A percentile compares a stretch with the other conserved stretches of the same genome.
These are phyloP conservation scores for Yasuhikotakia modesta DNA, from an alignment of 2,797 vertebrate species.

Conservation along the genomic window DNA sequence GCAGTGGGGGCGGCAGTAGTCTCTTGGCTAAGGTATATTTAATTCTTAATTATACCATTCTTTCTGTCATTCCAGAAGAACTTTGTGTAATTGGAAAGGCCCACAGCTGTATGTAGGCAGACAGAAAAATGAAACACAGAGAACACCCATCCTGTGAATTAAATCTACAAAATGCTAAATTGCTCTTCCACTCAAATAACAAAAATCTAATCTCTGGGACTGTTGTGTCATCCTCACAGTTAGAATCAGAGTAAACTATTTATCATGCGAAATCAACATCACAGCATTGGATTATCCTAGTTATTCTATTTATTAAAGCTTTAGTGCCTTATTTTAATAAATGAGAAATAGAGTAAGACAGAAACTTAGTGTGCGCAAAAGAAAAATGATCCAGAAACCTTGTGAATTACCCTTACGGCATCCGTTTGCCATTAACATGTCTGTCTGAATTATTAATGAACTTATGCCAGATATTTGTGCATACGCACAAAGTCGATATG, in stretches of 20 bases:
- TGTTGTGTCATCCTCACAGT: conserved; percentile 4
- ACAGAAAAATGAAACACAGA: conserved; percentile 26
- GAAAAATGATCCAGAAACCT: background rate
- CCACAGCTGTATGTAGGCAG: conserved; percentile 41
- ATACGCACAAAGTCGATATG: background rate
- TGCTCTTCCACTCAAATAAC: conserved; percentile 21
- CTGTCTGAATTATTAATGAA: background rate
- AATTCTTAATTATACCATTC: conserved; percentile 55
- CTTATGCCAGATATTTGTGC: background rate
- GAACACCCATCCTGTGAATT: conserved; percentile 24
- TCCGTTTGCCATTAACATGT: background rate
- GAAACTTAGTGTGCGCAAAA: background rate
- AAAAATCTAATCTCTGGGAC: background rate
- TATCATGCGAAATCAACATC: conserved; percentile 25
- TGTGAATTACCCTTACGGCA: no score
- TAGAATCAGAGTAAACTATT: conserved; percentile 1
- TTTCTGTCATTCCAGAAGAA: conserved; percentile 44
- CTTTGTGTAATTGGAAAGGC: conserved; percentile 36
- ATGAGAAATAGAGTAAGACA: background rate
- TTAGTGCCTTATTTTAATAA: background rate
- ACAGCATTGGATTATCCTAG: background rate
- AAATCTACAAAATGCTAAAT: conserved; percentile 29
- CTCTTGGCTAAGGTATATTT: conserved; percentile 57
- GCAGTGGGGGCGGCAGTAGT: conserved; percentile 33
- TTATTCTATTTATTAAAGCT: background rate